Conservation (phyloP, 37 sponge, comb jelly and placozoan species). For the Oopsacas minuta region DNA sequence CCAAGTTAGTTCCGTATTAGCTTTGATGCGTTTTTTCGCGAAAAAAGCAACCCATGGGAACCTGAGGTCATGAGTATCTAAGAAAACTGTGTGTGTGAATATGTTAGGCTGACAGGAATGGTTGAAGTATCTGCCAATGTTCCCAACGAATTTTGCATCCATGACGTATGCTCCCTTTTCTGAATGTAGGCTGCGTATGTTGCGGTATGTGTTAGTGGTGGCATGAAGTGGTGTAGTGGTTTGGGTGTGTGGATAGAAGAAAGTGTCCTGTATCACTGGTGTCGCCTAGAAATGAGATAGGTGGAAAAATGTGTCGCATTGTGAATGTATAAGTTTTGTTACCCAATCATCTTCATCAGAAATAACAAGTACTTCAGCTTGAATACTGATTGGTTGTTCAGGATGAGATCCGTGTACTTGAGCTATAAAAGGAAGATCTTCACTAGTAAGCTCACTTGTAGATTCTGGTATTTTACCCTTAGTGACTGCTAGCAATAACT, state of each 20-base stretch:
- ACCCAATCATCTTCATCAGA: conserved; percentile 4
- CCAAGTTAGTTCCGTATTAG: conserved; percentile 72
- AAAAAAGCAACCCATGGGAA: conserved; percentile 89
- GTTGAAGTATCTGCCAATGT: conserved; percentile 78
- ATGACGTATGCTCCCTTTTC: conserved; percentile 47
- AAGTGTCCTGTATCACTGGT: too few species aligned
- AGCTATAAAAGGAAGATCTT: not conserved
- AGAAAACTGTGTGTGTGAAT: conserved; percentile 88
- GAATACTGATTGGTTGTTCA: not conserved
- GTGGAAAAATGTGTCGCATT: too few species aligned
- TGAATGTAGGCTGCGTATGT: not conserved
- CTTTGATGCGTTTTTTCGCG: conserved; percentile 56
- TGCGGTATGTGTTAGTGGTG: not conserved
- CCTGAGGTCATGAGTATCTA: conserved; percentile 77
- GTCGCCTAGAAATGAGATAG: too few species aligned
- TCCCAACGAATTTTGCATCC: conserved; percentile 66
- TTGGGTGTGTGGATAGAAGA: not conserved
- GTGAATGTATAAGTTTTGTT: too few species aligned
- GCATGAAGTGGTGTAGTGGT: too few species aligned
- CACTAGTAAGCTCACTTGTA: not conserved
- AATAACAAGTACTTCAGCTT: not conserved
- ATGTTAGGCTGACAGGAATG: conserved; percentile 82
- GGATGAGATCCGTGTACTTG: not conserved
- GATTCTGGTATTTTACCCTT: not conserved
- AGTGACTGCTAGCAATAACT: not conserved